Evolutionary conservation across 35 echinoderm and acorn worm species (phyloP), one percentile per base, ranked within the genome.

Genomic region (Hemicentrotus pulcherrimus): DNA sequence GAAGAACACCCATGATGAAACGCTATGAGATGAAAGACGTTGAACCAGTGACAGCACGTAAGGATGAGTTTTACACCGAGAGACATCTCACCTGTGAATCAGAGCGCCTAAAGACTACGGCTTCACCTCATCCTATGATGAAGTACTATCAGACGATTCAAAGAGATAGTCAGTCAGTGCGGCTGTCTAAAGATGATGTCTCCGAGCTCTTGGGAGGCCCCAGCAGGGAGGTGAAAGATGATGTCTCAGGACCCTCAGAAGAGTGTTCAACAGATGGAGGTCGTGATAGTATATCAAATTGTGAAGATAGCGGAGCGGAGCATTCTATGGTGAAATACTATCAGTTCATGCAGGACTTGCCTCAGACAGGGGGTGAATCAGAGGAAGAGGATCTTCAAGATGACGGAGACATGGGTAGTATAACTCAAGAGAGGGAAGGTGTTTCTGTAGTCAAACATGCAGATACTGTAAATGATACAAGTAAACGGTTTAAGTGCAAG

Each of bases 401-500:
- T n/a, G 28, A 78, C 6, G 65, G 22, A 78, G 65, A 78, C 24
- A 28, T 28, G 6, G 24, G 19, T 22, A 28, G 19, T 15, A 55
- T 22, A 31, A 33, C 32, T 45, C 88, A 90, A 90, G 12, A 90
- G 19, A 28, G 32, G 88, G 33, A 46, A 90, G 19, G 46, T 9
- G 45, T 90, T 90, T 4, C 46, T 86, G 15, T 85, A 85, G 16
- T 85, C 16, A 19, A 16, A 85, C 70, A 85, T 19, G n/a, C 9
- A 90, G 33, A 90, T 15, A 16, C 88, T 33, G 88, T 9, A 35
- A 22, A 89, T 89, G 87, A 90, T 41, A 30, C 32, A 90, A 24
- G 4, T 0, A 90, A 90, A 90, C 88, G 32, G 19, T 90, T 90
- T 9, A 90, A 90, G 8, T 97, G 96, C 46, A 31, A 91, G 32